A percentile compares a stretch with the other conserved stretches of the same genome.
Evolutionary conservation across 2,113 vertebrate species (phyloP).

Genomic region (Taurulus bubalis): DNA sequence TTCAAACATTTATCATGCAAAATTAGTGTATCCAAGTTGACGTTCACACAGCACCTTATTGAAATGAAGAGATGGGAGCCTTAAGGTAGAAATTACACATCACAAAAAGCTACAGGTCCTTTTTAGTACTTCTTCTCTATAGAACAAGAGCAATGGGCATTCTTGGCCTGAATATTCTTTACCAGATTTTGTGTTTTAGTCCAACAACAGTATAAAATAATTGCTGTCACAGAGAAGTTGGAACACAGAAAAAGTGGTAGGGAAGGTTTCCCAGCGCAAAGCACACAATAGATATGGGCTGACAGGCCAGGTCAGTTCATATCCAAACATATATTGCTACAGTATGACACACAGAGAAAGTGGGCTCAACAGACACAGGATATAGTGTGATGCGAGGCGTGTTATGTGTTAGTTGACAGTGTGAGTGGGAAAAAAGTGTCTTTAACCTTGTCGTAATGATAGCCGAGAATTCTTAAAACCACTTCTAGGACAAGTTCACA

Average conservation of each 20-base stretch:
- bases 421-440: conserved; percentile 16
- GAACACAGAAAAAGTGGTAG: conserved; percentile 63
- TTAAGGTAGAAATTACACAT: neutral
- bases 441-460: conserved; percentile 13
- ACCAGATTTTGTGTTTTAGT: conserved; percentile 57
- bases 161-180: conserved; percentile 13
- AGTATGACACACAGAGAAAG: conserved; percentile 67
- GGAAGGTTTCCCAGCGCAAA: conserved; percentile 26
- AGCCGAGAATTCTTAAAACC: neutral
- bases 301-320: conserved; percentile 64
- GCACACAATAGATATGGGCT: conserved; percentile 62
- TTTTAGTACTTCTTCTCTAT: neutral
- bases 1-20: conserved; percentile 9
- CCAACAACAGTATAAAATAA: conserved; percentile 54
- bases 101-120: neutral
- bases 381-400: conserved; percentile 51
- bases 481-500: neutral
- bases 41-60: conserved; percentile 6
- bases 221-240: conserved; percentile 42
- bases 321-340: conserved; percentile 60
- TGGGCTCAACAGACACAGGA: conserved; percentile 61
- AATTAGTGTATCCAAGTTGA: neutral
- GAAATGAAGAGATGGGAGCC: conserved; percentile 2
- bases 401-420: conserved; percentile 49
- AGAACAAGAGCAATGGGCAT: conserved; percentile 8